A percentile compares a stretch with the other conserved stretches of the same genome.
Conservation (phyloP, 2,888 invertebrate species). For the Melitaea athalia region DNA sequence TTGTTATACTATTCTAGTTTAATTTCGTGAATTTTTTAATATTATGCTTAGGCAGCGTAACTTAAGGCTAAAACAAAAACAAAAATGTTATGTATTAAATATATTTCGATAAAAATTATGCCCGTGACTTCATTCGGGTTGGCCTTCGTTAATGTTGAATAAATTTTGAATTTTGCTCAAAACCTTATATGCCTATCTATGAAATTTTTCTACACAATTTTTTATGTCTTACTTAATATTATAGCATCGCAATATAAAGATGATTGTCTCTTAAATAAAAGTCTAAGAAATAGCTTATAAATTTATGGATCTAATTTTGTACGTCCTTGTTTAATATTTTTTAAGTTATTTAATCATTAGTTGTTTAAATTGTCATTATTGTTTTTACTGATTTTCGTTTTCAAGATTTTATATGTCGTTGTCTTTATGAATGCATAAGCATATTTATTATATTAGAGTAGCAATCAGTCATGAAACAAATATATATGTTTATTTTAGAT, state of each 20-base stretch:
- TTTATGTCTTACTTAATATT: background rate
- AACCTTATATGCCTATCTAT: background rate
- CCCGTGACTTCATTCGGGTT: constrained; percentile 2
- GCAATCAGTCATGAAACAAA: too few relatives aligned
- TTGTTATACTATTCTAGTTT: background rate
- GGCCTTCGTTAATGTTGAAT: background rate
- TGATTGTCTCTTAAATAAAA: background rate
- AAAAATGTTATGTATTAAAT: background rate
- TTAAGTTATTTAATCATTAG: background rate
- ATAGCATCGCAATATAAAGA: background rate
- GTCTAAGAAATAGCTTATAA: too few relatives aligned
- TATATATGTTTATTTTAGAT: too few relatives aligned
- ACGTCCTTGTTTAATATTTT: background rate
- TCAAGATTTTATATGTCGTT: background rate
- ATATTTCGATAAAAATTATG: background rate
- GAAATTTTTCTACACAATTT: background rate
- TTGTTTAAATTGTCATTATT: background rate
- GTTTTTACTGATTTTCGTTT: background rate
- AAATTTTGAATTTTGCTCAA: background rate
- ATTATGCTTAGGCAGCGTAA: background rate
- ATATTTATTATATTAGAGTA: too few relatives aligned
- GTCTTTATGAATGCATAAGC: background rate
- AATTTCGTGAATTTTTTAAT: background rate
- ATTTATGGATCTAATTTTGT: background rate
- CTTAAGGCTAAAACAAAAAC: constrained; percentile 1